Evolutionary conservation across 2,888 invertebrate species (phyloP).

Genomic region (Erebia palarica): DNA sequence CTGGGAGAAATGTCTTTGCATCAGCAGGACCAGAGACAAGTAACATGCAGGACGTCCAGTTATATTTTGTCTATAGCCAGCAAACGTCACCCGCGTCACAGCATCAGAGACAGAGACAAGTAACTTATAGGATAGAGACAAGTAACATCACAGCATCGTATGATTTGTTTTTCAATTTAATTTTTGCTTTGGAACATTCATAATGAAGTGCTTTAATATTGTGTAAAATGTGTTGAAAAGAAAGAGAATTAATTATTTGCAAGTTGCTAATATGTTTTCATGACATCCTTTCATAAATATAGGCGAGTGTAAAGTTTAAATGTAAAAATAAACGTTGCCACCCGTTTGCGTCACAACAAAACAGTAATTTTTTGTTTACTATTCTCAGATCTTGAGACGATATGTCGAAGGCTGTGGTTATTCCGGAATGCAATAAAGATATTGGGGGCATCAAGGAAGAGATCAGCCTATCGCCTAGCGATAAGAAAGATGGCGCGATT

Average conservation of each 20-base stretch:
- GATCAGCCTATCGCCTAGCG: conserved; percentile 64
- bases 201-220: conserved; percentile 45
- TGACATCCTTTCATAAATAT: conserved; percentile 53
- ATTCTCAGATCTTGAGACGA: conserved; percentile 60
- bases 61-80: neutral
- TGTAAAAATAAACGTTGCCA: conserved; percentile 68
- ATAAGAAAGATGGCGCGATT: conserved; percentile 70
- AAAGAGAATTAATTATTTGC: conserved; percentile 1
- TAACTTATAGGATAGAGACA: too few relatives aligned
- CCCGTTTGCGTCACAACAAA: conserved; percentile 75
- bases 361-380: conserved; percentile 68
- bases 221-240: conserved; percentile 52
- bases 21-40: too few relatives aligned
- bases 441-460: conserved; percentile 68
- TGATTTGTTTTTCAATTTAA: conserved; percentile 54
- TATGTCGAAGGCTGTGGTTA: conserved; percentile 74
- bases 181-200: conserved; percentile 53
- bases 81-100: conserved; percentile 46
- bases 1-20: neutral
- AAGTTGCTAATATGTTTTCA: conserved; percentile 61
- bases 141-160: conserved; percentile 45
- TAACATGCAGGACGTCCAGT: neutral
- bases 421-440: conserved; percentile 70
- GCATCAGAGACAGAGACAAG: too few relatives aligned
- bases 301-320: conserved; percentile 53